Evolutionary conservation across 2,113 vertebrate species (phyloP), one percentile per base, ranked within the genome.

Genomic region (Hippocampus mohnikei): DNA sequence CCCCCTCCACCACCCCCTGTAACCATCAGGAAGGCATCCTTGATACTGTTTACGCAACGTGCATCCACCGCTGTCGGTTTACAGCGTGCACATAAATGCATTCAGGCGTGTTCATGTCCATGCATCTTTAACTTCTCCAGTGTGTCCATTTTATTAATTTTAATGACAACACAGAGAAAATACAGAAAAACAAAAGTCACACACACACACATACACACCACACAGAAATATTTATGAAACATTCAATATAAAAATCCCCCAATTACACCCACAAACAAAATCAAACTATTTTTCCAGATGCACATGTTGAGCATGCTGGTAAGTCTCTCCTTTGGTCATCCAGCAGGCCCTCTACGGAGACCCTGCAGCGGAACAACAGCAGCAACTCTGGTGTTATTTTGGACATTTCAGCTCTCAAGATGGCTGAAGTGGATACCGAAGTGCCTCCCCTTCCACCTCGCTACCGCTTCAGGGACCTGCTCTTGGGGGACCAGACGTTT

Each of bases 401-500:
- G 91, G 94, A 95, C 90, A 93, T 94, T 83, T 89, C 93, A 13
- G 71, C 93, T 68, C 90, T 95, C 79, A 94, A 91, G 85, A 95
- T 98, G 93, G 94, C 90, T 2, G 96, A 96, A 60, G 89, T 94
- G 92, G 96, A 98, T 76, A 87, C 95, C 0, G 96, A 95, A 91
- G 95, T 96, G 72, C 92, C 96, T 72, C 95, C 96, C 2, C 88
- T 98, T 68, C 96, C 96, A 0, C 96, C 96, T 27, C 93, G 96
- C 11, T 98, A 97, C 89, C 94, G 96, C 72, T 97, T 98, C 91
- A 93, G 96, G 76, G 96, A 98, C 84, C 86, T 98, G 84, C 93
- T 98, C 74, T 90, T 98, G 56, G 96, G 96, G n/a, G 96, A 98
- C 84, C 96, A 94, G 87, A 91, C 93, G 15, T 95, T 95, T 86